Evolutionary conservation across 2,888 invertebrate genomes (phyloP).

Genomic region (Neuroscelio doddi): DNA sequence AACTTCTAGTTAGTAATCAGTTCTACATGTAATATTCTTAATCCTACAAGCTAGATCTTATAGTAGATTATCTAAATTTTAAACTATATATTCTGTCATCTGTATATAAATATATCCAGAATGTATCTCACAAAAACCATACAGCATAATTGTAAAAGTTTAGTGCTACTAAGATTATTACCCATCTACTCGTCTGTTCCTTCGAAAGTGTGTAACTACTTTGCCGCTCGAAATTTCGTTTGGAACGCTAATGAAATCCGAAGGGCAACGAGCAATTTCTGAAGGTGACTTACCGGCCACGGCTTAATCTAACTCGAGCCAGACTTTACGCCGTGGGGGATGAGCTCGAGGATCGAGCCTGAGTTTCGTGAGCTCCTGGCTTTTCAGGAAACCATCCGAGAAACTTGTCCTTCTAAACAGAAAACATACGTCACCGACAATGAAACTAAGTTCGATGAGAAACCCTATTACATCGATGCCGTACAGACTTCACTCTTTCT

Average conservation of each 20-base stretch:
- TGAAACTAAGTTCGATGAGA: slow-evolving; percentile 67
- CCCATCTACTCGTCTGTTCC: slow-evolving; percentile 30
- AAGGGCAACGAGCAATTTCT: slow-evolving; percentile 67
- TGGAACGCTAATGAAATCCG: slow-evolving; percentile 68
- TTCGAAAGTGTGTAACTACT: slow-evolving; percentile 48
- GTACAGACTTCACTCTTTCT: slow-evolving; percentile 24
- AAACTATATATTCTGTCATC: too few relatives aligned
- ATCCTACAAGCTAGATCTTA: too few relatives aligned
- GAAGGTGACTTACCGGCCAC: slow-evolving; percentile 67
- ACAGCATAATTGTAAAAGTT: neutral
- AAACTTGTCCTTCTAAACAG: slow-evolving; percentile 65
- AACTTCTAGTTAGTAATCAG: too few relatives aligned
- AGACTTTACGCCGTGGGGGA: slow-evolving; percentile 62
- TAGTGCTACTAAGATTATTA: slow-evolving; percentile 24
- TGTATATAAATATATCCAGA: too few relatives aligned
- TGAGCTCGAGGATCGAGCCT: slow-evolving; percentile 37
- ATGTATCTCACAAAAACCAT: too few relatives aligned
- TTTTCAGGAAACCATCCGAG: slow-evolving; percentile 62
- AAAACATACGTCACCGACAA: slow-evolving; percentile 66
- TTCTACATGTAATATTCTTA: too few relatives aligned
- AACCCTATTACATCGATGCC: slow-evolving; percentile 60
- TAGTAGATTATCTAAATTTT: too few relatives aligned
- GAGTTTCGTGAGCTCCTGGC: slow-evolving; percentile 58
- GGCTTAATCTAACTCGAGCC: slow-evolving; percentile 67
- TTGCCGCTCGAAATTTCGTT: slow-evolving; percentile 61